Percentiles rank a stretch among this genome's conserved stretches.
These are phyloP conservation scores for Aethina tumida DNA, from an alignment of 1,140 invertebrate genomes.

Conservation along the genomic window DNA sequence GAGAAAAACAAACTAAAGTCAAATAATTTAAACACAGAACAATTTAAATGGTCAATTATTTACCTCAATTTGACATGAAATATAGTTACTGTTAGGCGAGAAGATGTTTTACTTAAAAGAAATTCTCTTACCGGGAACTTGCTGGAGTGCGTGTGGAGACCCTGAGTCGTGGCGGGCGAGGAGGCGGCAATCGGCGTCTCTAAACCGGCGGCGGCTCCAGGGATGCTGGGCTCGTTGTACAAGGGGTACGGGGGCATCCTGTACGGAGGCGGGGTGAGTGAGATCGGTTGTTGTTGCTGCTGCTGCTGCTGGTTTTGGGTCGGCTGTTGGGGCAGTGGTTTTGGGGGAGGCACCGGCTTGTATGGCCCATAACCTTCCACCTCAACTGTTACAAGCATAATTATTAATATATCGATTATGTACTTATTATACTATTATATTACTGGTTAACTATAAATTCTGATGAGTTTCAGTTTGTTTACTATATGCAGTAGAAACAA, in stretches of 20 bases:
- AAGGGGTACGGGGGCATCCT: conserved; percentile 41
- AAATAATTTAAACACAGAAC: too few relatives aligned
- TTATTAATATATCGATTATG: conserved; percentile 1
- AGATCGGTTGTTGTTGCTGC: conserved; percentile 23
- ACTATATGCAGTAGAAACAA: too few relatives aligned
- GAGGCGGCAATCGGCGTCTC: conserved; percentile 41
- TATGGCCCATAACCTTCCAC: conserved; percentile 42
- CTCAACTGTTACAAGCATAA: conserved; percentile 40
- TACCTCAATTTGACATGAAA: too few relatives aligned
- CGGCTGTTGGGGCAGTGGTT: conserved; percentile 48
- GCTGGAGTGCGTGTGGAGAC: conserved; percentile 62
- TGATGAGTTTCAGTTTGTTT: background rate
- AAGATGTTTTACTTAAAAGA: conserved; percentile 3
- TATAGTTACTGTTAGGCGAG: too few relatives aligned
- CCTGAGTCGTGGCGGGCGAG: conserved; percentile 40
- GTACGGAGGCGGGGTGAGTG: conserved; percentile 38
- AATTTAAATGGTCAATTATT: too few relatives aligned
- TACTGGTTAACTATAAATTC: background rate
- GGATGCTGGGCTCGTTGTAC: conserved; percentile 36
- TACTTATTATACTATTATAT: background rate
- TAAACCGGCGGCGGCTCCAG: conserved; percentile 34
- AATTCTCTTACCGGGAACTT: conserved; percentile 62
- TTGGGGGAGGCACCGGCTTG: conserved; percentile 50
- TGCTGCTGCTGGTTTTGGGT: conserved; percentile 35
- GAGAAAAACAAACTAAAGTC: too few relatives aligned